A percentile compares a stretch with the other conserved stretches of the same genome.
Conservation (phyloP, 2,113 vertebrate genomes). For the Eolophus roseicapilla region DNA sequence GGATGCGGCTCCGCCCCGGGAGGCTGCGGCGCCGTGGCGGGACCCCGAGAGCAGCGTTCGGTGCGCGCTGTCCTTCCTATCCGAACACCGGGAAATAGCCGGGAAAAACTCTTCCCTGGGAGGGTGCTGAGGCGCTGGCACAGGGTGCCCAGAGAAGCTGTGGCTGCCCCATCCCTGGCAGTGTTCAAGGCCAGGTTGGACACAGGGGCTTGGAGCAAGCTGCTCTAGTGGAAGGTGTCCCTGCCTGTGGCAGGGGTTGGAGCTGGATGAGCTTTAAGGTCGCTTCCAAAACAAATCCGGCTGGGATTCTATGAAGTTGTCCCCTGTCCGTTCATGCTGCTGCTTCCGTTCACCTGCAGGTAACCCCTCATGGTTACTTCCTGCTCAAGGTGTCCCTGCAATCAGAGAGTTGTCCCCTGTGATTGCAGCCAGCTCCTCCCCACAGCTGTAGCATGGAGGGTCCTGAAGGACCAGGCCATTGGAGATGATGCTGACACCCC, state of each 20-base stretch:
- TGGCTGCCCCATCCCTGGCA: too few relatives aligned
- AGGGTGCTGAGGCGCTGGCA: too few relatives aligned
- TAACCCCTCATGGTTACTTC: not conserved
- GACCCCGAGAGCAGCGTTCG: too few relatives aligned
- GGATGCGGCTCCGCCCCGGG: too few relatives aligned
- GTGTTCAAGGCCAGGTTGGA: too few relatives aligned
- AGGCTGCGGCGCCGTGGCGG: too few relatives aligned
- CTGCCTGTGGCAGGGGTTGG: not conserved
- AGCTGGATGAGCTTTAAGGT: rapidly evolving
- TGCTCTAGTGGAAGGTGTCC: not conserved
- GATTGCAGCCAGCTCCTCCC: not conserved
- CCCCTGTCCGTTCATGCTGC: not conserved
- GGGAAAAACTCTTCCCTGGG: too few relatives aligned
- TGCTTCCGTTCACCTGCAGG: not conserved
- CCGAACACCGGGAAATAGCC: too few relatives aligned
- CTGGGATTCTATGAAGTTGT: not conserved
- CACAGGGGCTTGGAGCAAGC: too few relatives aligned
- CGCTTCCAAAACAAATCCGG: not conserved
- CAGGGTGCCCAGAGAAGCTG: too few relatives aligned
- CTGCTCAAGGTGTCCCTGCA: not conserved
- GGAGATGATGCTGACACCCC: not conserved
- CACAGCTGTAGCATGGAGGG: not conserved
- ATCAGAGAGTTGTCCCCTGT: rapidly evolving
- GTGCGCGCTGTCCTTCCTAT: too few relatives aligned
- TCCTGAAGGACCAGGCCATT: rapidly evolving